These are phyloP conservation scores for Hemithea aestivaria DNA, from an alignment of 2,888 invertebrate species.

Conservation along the genomic window DNA sequence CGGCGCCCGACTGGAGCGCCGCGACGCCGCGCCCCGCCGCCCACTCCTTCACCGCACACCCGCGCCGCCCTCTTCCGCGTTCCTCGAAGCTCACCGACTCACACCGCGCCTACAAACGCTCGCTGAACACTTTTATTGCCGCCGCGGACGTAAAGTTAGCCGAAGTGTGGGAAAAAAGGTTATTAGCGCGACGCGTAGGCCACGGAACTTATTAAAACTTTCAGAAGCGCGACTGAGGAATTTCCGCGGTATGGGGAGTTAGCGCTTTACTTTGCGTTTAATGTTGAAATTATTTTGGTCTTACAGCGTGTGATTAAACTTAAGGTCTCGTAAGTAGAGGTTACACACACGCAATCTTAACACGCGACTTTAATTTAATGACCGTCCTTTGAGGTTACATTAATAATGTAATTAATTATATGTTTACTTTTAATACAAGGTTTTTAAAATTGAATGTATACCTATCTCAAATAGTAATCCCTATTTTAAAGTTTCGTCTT, in stretches of 20 bases:
- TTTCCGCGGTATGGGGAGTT: conserved; percentile 17
- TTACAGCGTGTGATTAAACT: conserved; percentile 14
- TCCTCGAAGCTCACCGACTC: conserved; percentile 34
- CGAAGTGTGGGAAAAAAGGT: conserved; percentile 46
- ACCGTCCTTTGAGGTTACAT: conserved; percentile 11
- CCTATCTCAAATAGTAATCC: too few species aligned
- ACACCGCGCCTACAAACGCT: conserved; percentile 8
- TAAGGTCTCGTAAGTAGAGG: conserved; percentile 16
- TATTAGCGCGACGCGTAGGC: conserved; percentile 40
- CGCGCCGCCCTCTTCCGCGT: conserved; percentile 20
- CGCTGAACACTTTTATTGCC: conserved; percentile 62
- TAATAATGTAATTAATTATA: not conserved
- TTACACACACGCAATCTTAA: conserved; percentile 20
- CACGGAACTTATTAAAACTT: conserved; percentile 50
- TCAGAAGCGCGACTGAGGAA: conserved; percentile 21
- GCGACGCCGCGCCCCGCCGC: conserved; percentile 40
- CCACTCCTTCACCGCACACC: conserved; percentile 37
- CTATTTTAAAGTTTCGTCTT: too few species aligned
- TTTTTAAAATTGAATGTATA: not conserved
- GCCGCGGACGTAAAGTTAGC: conserved; percentile 51
- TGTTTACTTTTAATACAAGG: conserved; percentile 4
- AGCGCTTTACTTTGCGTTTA: conserved; percentile 14
- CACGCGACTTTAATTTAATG: conserved; percentile 22
- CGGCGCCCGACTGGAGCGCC: conserved; percentile 74
- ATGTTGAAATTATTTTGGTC: conserved; percentile 9